Percentiles rank a stretch among this genome's conserved stretches.
Evolutionary conservation across 2,888 invertebrate genomes (phyloP).

Genomic region (Plagodis dolabraria): DNA sequence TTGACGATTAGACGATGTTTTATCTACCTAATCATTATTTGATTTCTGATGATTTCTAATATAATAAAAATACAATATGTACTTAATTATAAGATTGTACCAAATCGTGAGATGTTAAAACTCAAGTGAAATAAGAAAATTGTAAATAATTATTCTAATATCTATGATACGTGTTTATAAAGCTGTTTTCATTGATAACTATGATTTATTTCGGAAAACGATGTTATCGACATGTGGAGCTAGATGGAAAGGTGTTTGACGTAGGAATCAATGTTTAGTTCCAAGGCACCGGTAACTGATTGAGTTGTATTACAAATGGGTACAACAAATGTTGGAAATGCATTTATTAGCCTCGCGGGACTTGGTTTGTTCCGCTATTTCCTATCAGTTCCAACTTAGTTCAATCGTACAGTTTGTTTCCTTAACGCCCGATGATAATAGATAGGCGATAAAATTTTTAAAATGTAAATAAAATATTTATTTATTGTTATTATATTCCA

Average conservation of each 20-base stretch:
- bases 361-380: neutral
- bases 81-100: constrained; percentile 49
- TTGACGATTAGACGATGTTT: constrained; percentile 32
- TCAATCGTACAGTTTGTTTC: constrained; percentile 55
- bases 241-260: constrained; percentile 13
- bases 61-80: constrained; percentile 19
- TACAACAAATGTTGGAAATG: constrained; percentile 5
- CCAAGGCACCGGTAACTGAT: constrained; percentile 39
- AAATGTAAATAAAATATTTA: constrained; percentile 84
- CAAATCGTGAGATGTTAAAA: constrained; percentile 62
- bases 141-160: constrained; percentile 76
- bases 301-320: constrained; percentile 27
- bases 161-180: constrained; percentile 75
- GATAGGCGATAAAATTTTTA: constrained; percentile 80
- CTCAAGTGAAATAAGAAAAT: constrained; percentile 61
- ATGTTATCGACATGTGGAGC: constrained; percentile 39
- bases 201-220: constrained; percentile 52
- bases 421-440: constrained; percentile 69
- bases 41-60: constrained; percentile 31
- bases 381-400: constrained; percentile 43
- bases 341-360: constrained; percentile 15
- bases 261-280: constrained; percentile 22
- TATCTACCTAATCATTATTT: constrained; percentile 31
- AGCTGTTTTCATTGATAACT: constrained; percentile 65
- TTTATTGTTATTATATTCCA: constrained; percentile 83